Evolutionary conservation across 2,113 vertebrate genomes (phyloP), one percentile per base, ranked within the genome.

Genomic region (Camelus dromedarius): DNA sequence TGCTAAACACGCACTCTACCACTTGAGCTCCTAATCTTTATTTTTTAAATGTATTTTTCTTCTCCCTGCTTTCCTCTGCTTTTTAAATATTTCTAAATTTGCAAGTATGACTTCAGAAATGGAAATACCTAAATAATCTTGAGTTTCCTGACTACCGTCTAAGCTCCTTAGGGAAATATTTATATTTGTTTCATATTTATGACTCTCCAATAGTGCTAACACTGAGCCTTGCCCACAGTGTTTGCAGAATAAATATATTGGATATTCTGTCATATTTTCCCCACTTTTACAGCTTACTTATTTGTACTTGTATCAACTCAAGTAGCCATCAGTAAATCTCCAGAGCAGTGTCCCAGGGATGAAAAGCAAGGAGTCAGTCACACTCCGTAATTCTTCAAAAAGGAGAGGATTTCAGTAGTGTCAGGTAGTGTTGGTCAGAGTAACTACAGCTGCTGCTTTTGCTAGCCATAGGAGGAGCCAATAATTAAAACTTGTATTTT

Each of bases 31-130:
- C 38, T 42, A 42, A 42, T 42, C 38, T 42, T 42, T 42, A 42
- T 42, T 42, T 81, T 95, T 69, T 12, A 62, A 82, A 72, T 42
- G 7, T 87, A n/a, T 30, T 91, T 69, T 88, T 89, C 52, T 95
- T 87, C 54, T 72, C 28, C 20, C 6, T 94, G 38, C 13, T 79
- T 77, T 72, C 42, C 30, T 30, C 12, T 93, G 62, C 62, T 91
- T 83, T 73, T 83, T 24, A 67, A 73, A 83, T 83, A 60, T 52
- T 77, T 66, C 54, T 83, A 82, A 82, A 73, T 66, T 73, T 83
- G 14, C 24, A 84, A 66, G 14, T 60, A 42, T 87, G 75, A 54
- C 48, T 95, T 88, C 35, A 10, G 93, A 91, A 91, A 66, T 76
- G 22, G 24, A 30, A 95, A 35, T 77, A 91, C 28, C n/a, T 56